These are phyloP conservation scores for Ectemnius cavifrons DNA, from an alignment of 2,888 invertebrate species.

Conservation along the genomic window DNA sequence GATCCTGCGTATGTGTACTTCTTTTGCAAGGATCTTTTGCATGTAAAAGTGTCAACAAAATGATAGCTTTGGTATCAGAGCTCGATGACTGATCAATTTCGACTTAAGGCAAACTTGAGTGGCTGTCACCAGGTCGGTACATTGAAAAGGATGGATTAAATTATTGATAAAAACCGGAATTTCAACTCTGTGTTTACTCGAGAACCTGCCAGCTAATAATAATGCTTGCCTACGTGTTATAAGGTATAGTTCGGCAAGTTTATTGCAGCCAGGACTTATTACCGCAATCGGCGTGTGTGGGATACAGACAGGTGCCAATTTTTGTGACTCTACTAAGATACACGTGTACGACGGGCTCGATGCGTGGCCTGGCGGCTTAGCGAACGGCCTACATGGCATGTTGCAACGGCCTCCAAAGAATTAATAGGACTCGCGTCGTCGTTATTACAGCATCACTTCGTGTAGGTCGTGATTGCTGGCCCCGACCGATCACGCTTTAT, in stretches of 20 bases:
- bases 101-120: background rate
- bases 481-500: constrained; percentile 25
- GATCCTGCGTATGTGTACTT: too few relatives aligned
- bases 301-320: constrained; percentile 37
- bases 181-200: constrained; percentile 14
- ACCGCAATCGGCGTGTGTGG: constrained; percentile 23
- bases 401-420: constrained; percentile 44
- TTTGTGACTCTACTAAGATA: constrained; percentile 24
- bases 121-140: background rate
- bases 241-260: constrained; percentile 13
- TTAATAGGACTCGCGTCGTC: constrained; percentile 32
- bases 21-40: too few relatives aligned
- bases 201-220: too few relatives aligned
- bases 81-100: constrained; percentile 8
- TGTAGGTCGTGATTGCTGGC: constrained; percentile 41
- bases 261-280: constrained; percentile 19
- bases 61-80: too few relatives aligned
- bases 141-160: background rate
- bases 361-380: constrained; percentile 26
- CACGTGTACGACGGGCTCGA: constrained; percentile 25
- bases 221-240: background rate
- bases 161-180: constrained; percentile 12
- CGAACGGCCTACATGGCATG: constrained; percentile 45
- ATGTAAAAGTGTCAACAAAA: too few relatives aligned
- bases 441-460: constrained; percentile 43